Evolutionary conservation across 2,888 invertebrate species (phyloP).

Genomic region (Agrotis ipsilon): DNA sequence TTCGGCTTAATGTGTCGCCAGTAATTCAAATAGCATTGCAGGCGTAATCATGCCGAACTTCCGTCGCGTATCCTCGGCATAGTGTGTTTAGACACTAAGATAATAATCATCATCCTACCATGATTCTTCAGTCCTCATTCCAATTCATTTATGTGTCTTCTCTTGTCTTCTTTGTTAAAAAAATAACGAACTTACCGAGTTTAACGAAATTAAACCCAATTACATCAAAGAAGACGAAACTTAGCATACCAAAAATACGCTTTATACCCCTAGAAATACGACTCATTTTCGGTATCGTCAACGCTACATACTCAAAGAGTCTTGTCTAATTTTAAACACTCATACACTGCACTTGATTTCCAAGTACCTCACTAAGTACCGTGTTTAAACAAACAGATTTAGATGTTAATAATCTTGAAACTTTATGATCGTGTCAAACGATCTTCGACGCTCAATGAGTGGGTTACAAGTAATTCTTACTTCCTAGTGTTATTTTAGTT

Average conservation of each 20-base stretch:
- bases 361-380: conserved; percentile 24
- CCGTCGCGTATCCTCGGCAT: too few relatives aligned
- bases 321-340: conserved; percentile 44
- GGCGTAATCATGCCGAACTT: too few relatives aligned
- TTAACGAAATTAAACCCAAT: not conserved
- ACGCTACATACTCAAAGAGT: not conserved
- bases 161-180: not conserved
- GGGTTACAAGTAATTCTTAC: not conserved
- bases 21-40: too few relatives aligned
- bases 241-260: accelerated
- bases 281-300: not conserved
- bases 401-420: conserved; percentile 44
- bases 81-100: too few relatives aligned
- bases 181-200: not conserved
- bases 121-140: too few relatives aligned
- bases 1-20: too few relatives aligned
- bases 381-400: conserved; percentile 36
- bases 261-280: not conserved
- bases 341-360: conserved; percentile 19
- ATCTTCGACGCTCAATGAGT: conserved; percentile 19
- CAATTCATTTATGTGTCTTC: not conserved
- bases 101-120: too few relatives aligned
- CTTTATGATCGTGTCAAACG: conserved; percentile 40
- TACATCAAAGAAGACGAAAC: not conserved
- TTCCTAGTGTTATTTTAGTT: conserved; percentile 20